Conservation (phyloP, 2,113 vertebrate genomes). For the Lepisosteus osseus region DNA sequence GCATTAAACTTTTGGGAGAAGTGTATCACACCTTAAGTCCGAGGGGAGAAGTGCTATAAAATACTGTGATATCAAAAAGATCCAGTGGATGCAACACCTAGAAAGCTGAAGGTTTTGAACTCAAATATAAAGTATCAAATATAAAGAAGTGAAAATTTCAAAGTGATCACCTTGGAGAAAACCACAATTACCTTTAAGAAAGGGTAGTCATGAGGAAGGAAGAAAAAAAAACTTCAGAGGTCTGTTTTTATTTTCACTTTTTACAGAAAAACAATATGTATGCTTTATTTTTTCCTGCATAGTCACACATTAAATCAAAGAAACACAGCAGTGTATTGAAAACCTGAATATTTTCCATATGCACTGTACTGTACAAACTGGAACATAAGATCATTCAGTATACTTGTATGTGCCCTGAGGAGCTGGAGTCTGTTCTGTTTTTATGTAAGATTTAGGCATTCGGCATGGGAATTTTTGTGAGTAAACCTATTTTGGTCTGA, state of each 20-base stretch:
- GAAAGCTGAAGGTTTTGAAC: constrained; percentile 43
- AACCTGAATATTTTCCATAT: constrained; percentile 16
- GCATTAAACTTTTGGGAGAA: constrained; percentile 51
- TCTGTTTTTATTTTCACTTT: constrained; percentile 16
- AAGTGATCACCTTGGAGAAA: constrained; percentile 37
- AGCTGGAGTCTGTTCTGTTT: constrained; percentile 28
- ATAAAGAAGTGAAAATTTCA: constrained; percentile 44
- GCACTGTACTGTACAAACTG: constrained; percentile 15
- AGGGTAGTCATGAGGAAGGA: constrained; percentile 34
- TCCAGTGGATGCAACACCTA: constrained; percentile 47
- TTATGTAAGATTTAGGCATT: constrained; percentile 38
- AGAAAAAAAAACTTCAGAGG: constrained; percentile 48
- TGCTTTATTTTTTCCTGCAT: background rate
- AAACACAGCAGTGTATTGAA: background rate
- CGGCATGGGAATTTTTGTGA: constrained; percentile 48
- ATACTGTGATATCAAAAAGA: constrained; percentile 32
- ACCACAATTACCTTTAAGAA: constrained; percentile 31
- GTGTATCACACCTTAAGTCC: constrained; percentile 44
- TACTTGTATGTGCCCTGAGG: constrained; percentile 31
- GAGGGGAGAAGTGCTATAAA: constrained; percentile 36
- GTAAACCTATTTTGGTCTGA: constrained; percentile 41
- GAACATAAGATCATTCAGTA: constrained; percentile 24
- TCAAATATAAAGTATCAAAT: constrained; percentile 44
- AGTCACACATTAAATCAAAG: constrained; percentile 24
- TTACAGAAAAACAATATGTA: too few species aligned